phyloP scores from a whole-genome alignment of 1,140 invertebrate species.

The Melitaea cinxia region DNA sequence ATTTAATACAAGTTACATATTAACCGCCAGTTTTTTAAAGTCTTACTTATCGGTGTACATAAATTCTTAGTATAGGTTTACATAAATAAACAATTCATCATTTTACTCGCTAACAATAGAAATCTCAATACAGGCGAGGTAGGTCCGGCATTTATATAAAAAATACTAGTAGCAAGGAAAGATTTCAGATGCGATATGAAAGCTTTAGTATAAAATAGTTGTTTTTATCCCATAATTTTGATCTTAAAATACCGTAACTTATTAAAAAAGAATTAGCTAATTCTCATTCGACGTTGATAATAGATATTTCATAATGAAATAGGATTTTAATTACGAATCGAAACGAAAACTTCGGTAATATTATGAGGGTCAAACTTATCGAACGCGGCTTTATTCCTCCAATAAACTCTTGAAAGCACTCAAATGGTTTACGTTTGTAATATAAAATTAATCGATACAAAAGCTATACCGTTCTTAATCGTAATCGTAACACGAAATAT shows the following conservation, averaged over 20 bases:
- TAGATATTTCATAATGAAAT: slow-evolving; percentile 60
- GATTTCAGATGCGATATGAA: too few relatives aligned
- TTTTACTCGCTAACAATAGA: too few relatives aligned
- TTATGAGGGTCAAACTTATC: slow-evolving; percentile 69
- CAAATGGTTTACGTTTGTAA: slow-evolving; percentile 63
- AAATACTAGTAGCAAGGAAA: too few relatives aligned
- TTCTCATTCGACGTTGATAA: slow-evolving; percentile 54
- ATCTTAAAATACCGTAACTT: not conserved
- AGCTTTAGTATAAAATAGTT: too few relatives aligned
- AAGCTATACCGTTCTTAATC: slow-evolving; percentile 47
- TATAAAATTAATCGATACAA: slow-evolving; percentile 57
- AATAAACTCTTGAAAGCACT: slow-evolving; percentile 60
- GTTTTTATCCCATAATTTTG: not conserved
- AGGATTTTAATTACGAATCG: slow-evolving; percentile 67
- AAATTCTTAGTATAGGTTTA: too few relatives aligned
- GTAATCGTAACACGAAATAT: slow-evolving; percentile 63
- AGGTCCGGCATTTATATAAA: too few relatives aligned
- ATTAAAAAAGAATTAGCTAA: slow-evolving; percentile 49
- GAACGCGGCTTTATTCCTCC: slow-evolving; percentile 57
- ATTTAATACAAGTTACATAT: too few relatives aligned
- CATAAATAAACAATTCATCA: too few relatives aligned
- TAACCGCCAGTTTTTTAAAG: too few relatives aligned
- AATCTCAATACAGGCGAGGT: too few relatives aligned
- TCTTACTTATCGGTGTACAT: too few relatives aligned
- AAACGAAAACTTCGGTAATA: slow-evolving; percentile 68